Evolutionary conservation across 2,797 vertebrate species (phyloP).

Genomic region (Pachyuromys duprasi): DNA sequence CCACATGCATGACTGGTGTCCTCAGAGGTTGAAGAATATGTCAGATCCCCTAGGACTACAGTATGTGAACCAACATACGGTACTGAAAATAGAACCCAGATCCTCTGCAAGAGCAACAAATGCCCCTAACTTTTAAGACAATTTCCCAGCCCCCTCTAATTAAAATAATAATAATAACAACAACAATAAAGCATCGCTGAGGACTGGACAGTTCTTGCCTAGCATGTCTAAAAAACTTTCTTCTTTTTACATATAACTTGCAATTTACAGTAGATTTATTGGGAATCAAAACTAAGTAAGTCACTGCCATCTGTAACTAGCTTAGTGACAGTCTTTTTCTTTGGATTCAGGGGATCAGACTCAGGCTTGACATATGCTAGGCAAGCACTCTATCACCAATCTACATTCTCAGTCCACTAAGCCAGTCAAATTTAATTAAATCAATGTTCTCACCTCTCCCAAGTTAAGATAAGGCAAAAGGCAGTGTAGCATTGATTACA

Average conservation of each 20-base stretch:
- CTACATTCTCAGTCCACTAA: not conserved
- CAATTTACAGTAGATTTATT: not conserved
- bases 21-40: not conserved
- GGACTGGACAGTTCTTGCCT: not conserved
- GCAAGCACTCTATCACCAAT: not conserved
- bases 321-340: not conserved
- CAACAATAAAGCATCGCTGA: not conserved
- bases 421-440: slow-evolving; percentile 44
- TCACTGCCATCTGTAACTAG: not conserved
- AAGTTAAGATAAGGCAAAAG: not conserved
- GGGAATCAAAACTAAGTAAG: not conserved
- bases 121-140: not conserved
- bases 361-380: too few species aligned
- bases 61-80: not conserved
- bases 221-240: not conserved
- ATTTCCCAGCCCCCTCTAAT: not conserved
- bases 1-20: too few species aligned
- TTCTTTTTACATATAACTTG: not conserved
- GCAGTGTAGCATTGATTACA: not conserved
- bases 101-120: not conserved
- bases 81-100: not conserved
- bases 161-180: not conserved
- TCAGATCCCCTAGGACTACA: not conserved
- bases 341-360: not conserved
- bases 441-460: not conserved